These are phyloP conservation scores for Hermetia illucens DNA, from an alignment of 1,140 invertebrate genomes.

Conservation along the genomic window DNA sequence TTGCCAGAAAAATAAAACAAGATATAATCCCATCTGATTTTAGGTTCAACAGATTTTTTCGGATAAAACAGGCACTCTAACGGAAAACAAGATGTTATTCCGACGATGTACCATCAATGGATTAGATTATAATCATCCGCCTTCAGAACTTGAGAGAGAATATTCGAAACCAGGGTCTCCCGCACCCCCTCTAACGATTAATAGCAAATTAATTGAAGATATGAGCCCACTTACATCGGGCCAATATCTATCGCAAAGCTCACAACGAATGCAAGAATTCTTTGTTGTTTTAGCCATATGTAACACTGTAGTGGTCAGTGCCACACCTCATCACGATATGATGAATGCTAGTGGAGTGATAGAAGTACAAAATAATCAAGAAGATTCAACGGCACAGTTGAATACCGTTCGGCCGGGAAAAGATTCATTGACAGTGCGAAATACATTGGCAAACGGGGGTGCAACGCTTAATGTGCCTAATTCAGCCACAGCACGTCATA, in stretches of 20 bases:
- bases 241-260: slow-evolving; percentile 18
- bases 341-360: slow-evolving; percentile 71
- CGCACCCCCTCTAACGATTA: slow-evolving; percentile 43
- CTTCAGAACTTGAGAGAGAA: slow-evolving; percentile 40
- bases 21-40: too few species aligned
- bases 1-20: too few species aligned
- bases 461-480: neutral
- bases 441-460: neutral
- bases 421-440: slow-evolving; percentile 6
- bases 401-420: slow-evolving; percentile 5
- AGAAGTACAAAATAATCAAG: slow-evolving; percentile 27
- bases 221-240: slow-evolving; percentile 25
- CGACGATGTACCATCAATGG: slow-evolving; percentile 76
- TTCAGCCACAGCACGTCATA: slow-evolving; percentile 14
- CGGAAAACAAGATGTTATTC: slow-evolving; percentile 97
- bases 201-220: slow-evolving; percentile 52
- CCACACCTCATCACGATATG: slow-evolving; percentile 73
- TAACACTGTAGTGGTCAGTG: slow-evolving; percentile 91
- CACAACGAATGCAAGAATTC: slow-evolving; percentile 68
- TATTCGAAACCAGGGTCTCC: slow-evolving; percentile 35
- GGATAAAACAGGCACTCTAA: slow-evolving; percentile 94
- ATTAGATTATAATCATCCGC: slow-evolving; percentile 73
- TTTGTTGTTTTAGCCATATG: slow-evolving; percentile 84
- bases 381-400: neutral
- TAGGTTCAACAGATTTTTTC: slow-evolving; percentile 90